phyloP scores from a whole-genome alignment of 1,140 invertebrate species.

The Drosophila hydei region DNA sequence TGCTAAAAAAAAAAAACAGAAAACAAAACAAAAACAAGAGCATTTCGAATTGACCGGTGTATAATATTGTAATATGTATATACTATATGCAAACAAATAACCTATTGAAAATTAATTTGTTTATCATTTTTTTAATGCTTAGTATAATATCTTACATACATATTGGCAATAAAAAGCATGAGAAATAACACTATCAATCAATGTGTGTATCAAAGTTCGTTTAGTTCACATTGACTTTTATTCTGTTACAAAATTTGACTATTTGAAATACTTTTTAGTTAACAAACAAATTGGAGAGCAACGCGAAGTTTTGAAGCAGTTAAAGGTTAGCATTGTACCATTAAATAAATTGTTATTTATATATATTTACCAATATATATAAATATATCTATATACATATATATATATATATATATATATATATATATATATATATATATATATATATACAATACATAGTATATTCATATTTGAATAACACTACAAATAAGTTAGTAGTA shows the following conservation, averaged over 20 bases:
- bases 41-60: slow-evolving; percentile 60
- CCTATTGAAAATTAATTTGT: slow-evolving; percentile 31
- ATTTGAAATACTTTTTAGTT: slow-evolving; percentile 21
- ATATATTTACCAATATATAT: slow-evolving; percentile 60
- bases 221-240: slow-evolving; percentile 31
- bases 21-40: slow-evolving; percentile 10
- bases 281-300: slow-evolving; percentile 24
- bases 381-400: slow-evolving; percentile 48
- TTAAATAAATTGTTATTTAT: slow-evolving; percentile 75
- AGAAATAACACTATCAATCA: slow-evolving; percentile 35
- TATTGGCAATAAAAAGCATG: slow-evolving; percentile 57
- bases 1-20: slow-evolving; percentile 36
- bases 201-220: slow-evolving; percentile 47
- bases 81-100: slow-evolving; percentile 41
- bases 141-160: slow-evolving; percentile 32
- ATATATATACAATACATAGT: not conserved
- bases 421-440: slow-evolving; percentile 9
- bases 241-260: slow-evolving; percentile 24
- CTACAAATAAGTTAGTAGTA: slow-evolving; percentile 57
- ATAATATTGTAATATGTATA: slow-evolving; percentile 61
- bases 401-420: slow-evolving; percentile 31
- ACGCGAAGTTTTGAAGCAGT: slow-evolving; percentile 64
- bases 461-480: slow-evolving; percentile 3
- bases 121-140: slow-evolving; percentile 42
- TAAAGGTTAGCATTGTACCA: slow-evolving; percentile 78